Evolutionary conservation across 2,113 vertebrate genomes (phyloP), one percentile per base, ranked within the genome.

Genomic region (Podarcis muralis): DNA sequence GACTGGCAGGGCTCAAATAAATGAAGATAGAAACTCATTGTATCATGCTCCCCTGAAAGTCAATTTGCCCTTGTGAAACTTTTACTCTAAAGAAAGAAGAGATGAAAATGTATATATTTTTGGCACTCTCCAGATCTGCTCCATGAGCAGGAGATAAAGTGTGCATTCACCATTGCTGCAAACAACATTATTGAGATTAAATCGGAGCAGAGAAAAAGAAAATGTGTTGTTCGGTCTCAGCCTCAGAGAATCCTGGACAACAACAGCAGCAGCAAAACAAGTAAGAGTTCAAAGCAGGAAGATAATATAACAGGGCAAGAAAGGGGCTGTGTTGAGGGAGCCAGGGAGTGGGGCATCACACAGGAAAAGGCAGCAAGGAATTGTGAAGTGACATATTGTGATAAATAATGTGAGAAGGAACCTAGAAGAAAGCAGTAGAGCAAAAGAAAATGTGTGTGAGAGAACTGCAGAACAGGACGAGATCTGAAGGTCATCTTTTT

Each of bases 11-110:
- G 80, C 92, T 78, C 80, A 89, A 91, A 91, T 86, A 90, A 94
- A 93, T 83, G 83, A 95, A 93, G 90, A 93, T 87, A 69, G 89
- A 93, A 94, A 93, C 66, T 95, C 80, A 87, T 76, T 91, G 91
- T 90, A 86, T 90, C 83, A 12, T 81, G 69, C 75, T 83, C 53
- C 57, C 43, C 83, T 92, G 84, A 95, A 96, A 95, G 95, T 94
- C 87, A 93, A 71, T 83, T 85, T 91, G 84, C 78, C 91, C 89
- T 93, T 93, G 85, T 83, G 91, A 93, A 94, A 94, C 81, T 93
- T 88, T 92, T 90, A 90, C 87, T 93, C 84, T 90, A 89, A 92
- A 79, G 82, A 53, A 86, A 37, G 9, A 62, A 76, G 25, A 87
- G 53, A 83, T 90, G 84, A 94, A 91, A 85, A 90, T 12, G 12